Percentiles rank a stretch among this genome's conserved stretches.
Conservation (phyloP, 2,113 vertebrate species). For the Apaloderma vittatum region DNA sequence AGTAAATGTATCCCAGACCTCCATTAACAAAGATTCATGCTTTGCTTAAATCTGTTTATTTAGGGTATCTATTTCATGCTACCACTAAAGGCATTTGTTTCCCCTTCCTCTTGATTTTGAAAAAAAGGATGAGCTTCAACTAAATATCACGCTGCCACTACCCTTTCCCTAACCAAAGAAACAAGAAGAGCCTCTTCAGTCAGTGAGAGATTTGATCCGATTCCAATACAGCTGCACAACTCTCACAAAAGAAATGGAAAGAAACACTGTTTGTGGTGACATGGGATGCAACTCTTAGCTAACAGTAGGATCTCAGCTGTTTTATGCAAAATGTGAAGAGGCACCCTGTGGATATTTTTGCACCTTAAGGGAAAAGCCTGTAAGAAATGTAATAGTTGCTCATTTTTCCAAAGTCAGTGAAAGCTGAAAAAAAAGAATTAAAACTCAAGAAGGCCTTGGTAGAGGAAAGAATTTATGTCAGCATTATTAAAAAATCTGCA, state of each 20-base stretch:
- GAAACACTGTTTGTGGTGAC: not conserved
- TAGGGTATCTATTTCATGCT: not conserved
- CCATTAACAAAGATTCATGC: rapidly evolving
- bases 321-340: not conserved
- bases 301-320: not conserved
- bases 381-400: not conserved
- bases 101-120: not conserved
- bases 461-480: not conserved
- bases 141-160: not conserved
- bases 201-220: not conserved
- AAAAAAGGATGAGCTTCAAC: not conserved
- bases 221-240: not conserved
- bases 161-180: not conserved
- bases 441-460: not conserved
- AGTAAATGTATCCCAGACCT: not conserved
- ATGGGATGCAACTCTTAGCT: not conserved
- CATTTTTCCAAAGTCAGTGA: not conserved
- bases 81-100: not conserved
- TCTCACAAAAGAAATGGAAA: not conserved
- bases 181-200: not conserved
- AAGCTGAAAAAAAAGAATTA: not conserved
- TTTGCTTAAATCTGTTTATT: not conserved
- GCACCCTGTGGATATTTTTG: not conserved
- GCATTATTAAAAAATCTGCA: not conserved
- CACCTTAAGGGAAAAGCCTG: not conserved